Base-by-base conservation (phyloP, 2,797 vertebrate genomes). In the Gadopsis marmoratus region DNA sequence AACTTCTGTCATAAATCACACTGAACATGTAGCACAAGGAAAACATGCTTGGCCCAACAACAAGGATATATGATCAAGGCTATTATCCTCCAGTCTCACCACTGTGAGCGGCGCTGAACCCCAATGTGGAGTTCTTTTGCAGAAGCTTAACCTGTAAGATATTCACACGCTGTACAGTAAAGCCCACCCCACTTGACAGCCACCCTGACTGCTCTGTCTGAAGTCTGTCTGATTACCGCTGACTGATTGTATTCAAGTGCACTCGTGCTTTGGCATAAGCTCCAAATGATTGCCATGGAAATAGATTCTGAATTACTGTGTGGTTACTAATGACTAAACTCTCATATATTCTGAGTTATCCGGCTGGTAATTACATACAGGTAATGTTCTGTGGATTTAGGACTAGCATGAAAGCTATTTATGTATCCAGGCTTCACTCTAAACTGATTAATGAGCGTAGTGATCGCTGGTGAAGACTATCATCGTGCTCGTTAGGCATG, bases 401-500 rank as follows among this genome's bases (percentile, higher is more conserved):
- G 61, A 82, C 69, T 81, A 68, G 85, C 81, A 71, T 63, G 77
- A 75, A 81, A 85, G 82, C 83, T 71, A 76, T 89, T 92, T 83
- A 76, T 88, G 84, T 66, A 80, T 90, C 91, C 84, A 85, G 45
- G 63, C 63, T 89, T 90, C 61, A 88, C 73, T 89, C 81, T 86
- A 76, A 89, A 83, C 82, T 92, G 90, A 91, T 93, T 91, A 93
- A 88, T 70, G 70, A 87, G 83, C 55, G 5, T 35, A 74, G 75
- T 78, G 84, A 92, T 90, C 67, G 21, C 74, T 83, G 82, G 83
- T 81, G 84, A 87, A 76, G 82, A 91, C 83, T 88, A 92, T 93
- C 89, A 91, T 91, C 84, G 88, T 82, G 74, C 83, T 90, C 61
- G 59, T 88, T 90, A 81, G 81, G 71, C 60, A 35, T 51, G 72